Percentiles rank a stretch among this genome's conserved stretches.
Conservation (phyloP, 2,113 vertebrate species). For the Epinephelus moara region DNA sequence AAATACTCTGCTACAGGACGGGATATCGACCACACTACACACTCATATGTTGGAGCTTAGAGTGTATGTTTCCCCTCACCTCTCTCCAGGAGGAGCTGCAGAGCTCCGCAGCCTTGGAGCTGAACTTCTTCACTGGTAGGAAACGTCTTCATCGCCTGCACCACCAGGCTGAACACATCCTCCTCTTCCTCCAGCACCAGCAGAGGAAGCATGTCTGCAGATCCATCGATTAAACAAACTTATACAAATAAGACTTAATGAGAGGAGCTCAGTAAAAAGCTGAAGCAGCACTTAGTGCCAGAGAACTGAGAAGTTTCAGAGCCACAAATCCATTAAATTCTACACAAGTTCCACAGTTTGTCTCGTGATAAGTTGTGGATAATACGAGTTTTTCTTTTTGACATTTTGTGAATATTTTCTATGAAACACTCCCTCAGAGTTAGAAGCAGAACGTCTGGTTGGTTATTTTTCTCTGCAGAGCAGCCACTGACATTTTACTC, state of each 20-base stretch:
- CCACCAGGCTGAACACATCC: constrained; percentile 91
- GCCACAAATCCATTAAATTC: not conserved
- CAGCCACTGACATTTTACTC: not conserved
- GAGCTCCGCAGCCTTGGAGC: constrained; percentile 88
- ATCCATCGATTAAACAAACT: not conserved
- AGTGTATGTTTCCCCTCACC: constrained; percentile 78
- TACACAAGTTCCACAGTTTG: not conserved
- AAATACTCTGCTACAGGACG: not conserved
- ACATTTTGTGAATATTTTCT: not conserved
- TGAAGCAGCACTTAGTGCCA: not conserved
- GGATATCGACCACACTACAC: no score
- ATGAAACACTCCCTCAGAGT: not conserved
- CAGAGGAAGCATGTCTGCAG: constrained; percentile 71
- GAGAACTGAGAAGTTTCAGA: not conserved
- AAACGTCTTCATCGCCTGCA: constrained; percentile 91
- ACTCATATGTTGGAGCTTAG: not conserved
- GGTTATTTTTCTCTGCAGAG: not conserved
- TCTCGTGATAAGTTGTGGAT: not conserved
- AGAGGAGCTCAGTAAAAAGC: not conserved
- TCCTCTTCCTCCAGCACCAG: constrained; percentile 91
- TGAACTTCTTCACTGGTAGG: constrained; percentile 89
- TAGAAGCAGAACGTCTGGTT: not conserved
- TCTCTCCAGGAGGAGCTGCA: constrained; percentile 90
- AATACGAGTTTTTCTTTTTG: not conserved
- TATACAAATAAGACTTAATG: not conserved